Evolutionary conservation across 2,797 vertebrate species (phyloP).

Genomic region (Todus mexicanus): DNA sequence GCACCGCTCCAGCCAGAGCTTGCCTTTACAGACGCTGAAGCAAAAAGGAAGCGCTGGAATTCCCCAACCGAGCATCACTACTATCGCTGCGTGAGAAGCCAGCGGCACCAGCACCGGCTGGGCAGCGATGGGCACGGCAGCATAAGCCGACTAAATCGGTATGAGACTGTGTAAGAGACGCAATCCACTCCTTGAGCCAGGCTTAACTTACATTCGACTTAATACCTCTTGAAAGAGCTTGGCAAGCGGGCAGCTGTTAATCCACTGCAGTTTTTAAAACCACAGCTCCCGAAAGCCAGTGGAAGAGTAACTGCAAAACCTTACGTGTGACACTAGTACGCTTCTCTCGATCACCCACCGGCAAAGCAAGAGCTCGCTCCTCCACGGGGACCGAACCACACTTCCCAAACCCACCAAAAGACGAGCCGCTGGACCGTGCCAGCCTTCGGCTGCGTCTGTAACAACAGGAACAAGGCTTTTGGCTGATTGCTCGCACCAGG

Average conservation of each 20-base stretch:
- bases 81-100: no score
- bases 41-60: no score
- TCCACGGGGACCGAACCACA: background rate
- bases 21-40: no score
- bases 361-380: background rate
- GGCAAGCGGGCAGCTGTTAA: no score
- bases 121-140: no score
- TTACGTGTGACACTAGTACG: fast-evolving
- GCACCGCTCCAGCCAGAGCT: no score
- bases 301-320: background rate
- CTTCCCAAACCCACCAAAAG: background rate
- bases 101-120: background rate
- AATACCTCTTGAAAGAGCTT: background rate
- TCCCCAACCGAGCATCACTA: no score
- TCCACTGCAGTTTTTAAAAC: background rate
- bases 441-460: background rate
- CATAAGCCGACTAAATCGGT: background rate
- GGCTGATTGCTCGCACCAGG: background rate
- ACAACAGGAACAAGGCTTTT: fast-evolving
- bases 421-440: background rate
- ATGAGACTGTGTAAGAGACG: background rate
- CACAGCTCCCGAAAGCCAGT: background rate
- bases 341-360: background rate
- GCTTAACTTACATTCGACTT: no score
- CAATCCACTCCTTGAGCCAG: background rate